Evolutionary conservation across 2,797 vertebrate species (phyloP).

Genomic region (Urophycis tenuis): DNA sequence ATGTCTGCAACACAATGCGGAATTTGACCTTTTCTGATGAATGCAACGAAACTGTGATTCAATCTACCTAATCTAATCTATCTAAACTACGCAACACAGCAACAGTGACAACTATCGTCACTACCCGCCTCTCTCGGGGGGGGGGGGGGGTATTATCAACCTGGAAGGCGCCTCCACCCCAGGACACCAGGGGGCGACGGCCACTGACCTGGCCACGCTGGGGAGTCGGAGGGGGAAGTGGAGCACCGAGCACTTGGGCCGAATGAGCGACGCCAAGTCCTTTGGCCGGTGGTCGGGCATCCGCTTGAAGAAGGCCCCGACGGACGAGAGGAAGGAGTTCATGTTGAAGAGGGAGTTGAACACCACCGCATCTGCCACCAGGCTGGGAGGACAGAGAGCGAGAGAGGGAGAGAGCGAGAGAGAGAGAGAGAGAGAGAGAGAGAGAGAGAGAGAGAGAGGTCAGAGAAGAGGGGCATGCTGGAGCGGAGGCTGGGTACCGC

Average conservation of each 20-base stretch:
- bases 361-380: constrained; percentile 84
- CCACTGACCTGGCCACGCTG: constrained; percentile 81
- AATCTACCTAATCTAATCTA: too few relatives aligned
- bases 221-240: constrained; percentile 87
- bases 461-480: background rate
- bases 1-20: too few relatives aligned
- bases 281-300: constrained; percentile 90
- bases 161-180: constrained; percentile 25
- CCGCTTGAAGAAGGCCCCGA: constrained; percentile 83
- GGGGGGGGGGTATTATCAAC: too few relatives aligned
- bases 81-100: too few relatives aligned
- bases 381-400: constrained; percentile 61
- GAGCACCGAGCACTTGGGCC: constrained; percentile 84
- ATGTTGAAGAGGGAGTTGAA: constrained; percentile 96
- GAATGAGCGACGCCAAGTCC: constrained; percentile 80
- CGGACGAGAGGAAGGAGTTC: constrained; percentile 85
- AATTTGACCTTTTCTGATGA: too few relatives aligned
- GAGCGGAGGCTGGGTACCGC: background rate
- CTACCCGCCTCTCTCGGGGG: constrained; percentile 31
- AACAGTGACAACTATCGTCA: too few relatives aligned
- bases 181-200: constrained; percentile 19
- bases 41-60: too few relatives aligned
- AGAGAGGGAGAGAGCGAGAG: constrained; percentile 16
- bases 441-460: constrained; percentile 2
- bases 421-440: background rate